Evolutionary conservation across 2,113 vertebrate species (phyloP), one percentile per base, ranked within the genome.

Genomic region (Anthoscopus minutus): DNA sequence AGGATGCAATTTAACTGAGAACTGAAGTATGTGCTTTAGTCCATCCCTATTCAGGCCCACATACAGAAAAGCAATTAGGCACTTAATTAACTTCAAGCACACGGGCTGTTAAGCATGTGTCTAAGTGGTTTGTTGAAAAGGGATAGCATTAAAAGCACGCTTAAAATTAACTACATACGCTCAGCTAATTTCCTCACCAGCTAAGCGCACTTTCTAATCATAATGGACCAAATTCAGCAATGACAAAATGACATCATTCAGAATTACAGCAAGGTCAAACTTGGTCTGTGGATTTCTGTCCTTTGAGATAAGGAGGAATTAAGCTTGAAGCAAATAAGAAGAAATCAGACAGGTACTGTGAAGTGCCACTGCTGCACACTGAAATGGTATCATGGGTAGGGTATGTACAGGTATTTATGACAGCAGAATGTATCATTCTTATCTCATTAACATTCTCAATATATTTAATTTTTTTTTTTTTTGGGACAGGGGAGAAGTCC

Each of bases 41-140:
- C 87, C 85, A 88, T 86, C 93, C 94, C 89, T 89, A 91, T 94
- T 96, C 93, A 94, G 79, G 66, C 78, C 67, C 84, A 73, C 71
- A 81, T 96, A 95, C 92, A 91, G 93, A 92, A 96, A 96, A 95
- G 93, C 94, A 96, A 96, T 97, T 97, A 97, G 78, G 94, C 89
- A 96, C 70, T 95, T 96, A 95, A 95, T 97, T 96, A 97, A 94
- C 91, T 95, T 93, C 81, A 97, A 97, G 94, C 85, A 93, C 85
- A 94, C 6, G 35, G 89, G 91, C 91, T 93, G 93, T 94, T 97
- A 96, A 97, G 89, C 96, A 87, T 80, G 95, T 94, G 95, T 96
- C 92, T 94, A 95, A 96, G 91, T 96, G 94, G 89, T 94, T 92
- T 95, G 94, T 92, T 96, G 94, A 94, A 95, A 95, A 91, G 93